Base-by-base conservation (phyloP, 2,113 vertebrate species). In the Microtus pennsylvanicus region DNA sequence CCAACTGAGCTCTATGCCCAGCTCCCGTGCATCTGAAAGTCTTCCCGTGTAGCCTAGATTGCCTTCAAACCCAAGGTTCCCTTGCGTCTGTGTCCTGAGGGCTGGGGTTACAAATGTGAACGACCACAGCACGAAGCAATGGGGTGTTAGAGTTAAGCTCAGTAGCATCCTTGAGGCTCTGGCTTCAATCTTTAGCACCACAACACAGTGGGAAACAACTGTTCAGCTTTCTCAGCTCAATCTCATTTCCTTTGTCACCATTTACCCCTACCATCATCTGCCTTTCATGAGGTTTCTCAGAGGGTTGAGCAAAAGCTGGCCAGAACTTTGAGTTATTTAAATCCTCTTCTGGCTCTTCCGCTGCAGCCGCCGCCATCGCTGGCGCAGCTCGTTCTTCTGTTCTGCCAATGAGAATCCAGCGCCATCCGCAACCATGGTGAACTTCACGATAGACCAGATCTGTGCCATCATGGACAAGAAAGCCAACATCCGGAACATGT, bases 381-480 rank as follows among this genome's bases (percentile, higher is more conserved):
- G 10, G 50, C 10, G 50, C 50, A 50, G 50, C 50, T 50, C 10
- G 10, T 50, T 11, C 50, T 50, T 11, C 10, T 50, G 50, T 50
- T 50, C 50, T 50, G 50, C 50, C 50, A 10, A 1, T 50, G 50
- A 50, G 50, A 50, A 50, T 50, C 47, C 50, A 10, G 10, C 50
- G 50, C 50, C 50, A 50, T 50, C 50, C 50, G 50, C 50, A 50
- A 50, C 50, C 50, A 50, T 50, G 50, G 47, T 50, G 47, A 99
- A 47, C 45, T 47, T 7, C 6, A 47, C 45, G 45, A 7, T 47
- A 47, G 45, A 47, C 45, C 45, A 47, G 45, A 47, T 47, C 45
- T 7, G 45, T 47, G 45, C 45, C 45, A 7, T 47, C 45, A 47
- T 7, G 45, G 45, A 47, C 45, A 47, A 47, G 45, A 47, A 47